Evolutionary conservation across 2,797 vertebrate species (phyloP), one percentile per base, ranked within the genome.

Genomic region (Miichthys miiuy): DNA sequence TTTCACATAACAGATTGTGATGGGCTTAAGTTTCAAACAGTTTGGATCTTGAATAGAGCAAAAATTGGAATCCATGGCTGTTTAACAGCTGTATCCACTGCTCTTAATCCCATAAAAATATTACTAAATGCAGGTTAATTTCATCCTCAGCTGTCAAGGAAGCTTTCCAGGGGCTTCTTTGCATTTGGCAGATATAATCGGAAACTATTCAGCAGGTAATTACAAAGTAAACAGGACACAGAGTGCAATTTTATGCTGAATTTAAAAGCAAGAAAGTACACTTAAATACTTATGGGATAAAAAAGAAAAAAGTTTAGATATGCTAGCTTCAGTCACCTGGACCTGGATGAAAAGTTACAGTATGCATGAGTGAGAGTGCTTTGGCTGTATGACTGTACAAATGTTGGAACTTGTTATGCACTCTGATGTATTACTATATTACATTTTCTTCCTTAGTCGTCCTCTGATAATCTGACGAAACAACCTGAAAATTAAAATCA

Each of bases 171-270:
- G 47, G 56, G 46, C 52, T 50, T 79, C 55, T 62, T 69, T 44
- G 17, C 48, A 17, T 76, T 83, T 83, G 78, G 84, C 79, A 78
- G 66, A 80, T 63, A 48, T 47, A 42, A 79, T 71, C 70, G 27
- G 70, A 86, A 81, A 66, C 52, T 55, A 13, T 83, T 76, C 42
- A 60, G 64, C 73, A 76, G 72, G 71, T 88, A 85, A 89, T 83
- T 75, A 64, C 57, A 60, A 77, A 82, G 74, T 62, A 87, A 92
- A 90, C 87, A 86, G 85, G 84, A 79, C 21, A 52, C 11, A 23
- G 55, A 18, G 0, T 70, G 55, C 44, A n/a, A 12, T 56, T 75
- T 70, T 63, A 63, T 61, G 50, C 27, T 58, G 16, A 48, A 20
- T 79, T 84, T 65, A 38, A 79, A 67, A 61, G 30, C 42, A 34